Conservation (phyloP, 2,113 vertebrate species). For the Chitala chitala region DNA sequence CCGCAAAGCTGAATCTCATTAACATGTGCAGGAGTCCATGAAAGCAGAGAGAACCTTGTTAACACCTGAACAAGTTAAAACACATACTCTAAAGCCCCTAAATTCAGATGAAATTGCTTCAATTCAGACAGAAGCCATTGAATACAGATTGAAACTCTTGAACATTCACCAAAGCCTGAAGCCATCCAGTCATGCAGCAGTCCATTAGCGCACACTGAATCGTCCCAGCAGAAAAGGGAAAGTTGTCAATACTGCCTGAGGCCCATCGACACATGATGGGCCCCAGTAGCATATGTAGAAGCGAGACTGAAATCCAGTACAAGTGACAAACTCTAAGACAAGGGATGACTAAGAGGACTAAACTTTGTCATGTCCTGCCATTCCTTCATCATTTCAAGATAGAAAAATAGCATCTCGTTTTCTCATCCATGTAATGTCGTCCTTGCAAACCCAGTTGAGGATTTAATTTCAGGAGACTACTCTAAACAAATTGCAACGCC, state of each 20-base stretch:
- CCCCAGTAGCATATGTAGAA: too few species aligned
- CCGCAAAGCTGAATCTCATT: slow-evolving; percentile 1
- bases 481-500: slow-evolving; percentile 20
- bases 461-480: slow-evolving; percentile 14
- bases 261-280: neutral
- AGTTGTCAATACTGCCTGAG: neutral
- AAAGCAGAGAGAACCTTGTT: neutral
- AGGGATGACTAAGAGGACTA: neutral
- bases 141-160: neutral
- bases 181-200: neutral
- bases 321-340: too few species aligned
- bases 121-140: neutral
- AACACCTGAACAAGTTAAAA: too few species aligned
- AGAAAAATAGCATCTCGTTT: neutral
- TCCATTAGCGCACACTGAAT: neutral
- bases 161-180: neutral
- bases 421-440: slow-evolving; percentile 23
- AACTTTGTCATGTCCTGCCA: neutral
- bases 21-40: neutral
- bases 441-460: slow-evolving; percentile 19
- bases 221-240: neutral
- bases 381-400: neutral
- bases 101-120: too few species aligned
- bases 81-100: too few species aligned
- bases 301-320: neutral